Conservation (phyloP, 2,888 invertebrate species). For the Margaritifera margaritifera region DNA sequence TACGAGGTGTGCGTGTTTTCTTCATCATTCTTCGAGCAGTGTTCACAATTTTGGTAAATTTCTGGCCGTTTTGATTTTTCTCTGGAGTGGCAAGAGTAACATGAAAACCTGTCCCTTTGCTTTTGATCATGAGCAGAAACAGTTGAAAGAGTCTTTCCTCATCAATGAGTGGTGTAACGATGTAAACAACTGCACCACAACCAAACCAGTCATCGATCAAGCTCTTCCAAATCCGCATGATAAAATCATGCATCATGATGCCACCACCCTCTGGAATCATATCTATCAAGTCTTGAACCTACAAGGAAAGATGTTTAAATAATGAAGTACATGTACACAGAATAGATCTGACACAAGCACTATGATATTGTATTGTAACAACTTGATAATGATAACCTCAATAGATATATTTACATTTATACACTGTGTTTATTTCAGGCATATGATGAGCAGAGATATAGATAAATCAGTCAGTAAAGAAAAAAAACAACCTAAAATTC, state of each 20-base stretch:
- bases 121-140: constrained; percentile 63
- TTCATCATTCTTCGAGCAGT: constrained; percentile 62
- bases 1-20: constrained; percentile 57
- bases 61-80: constrained; percentile 54
- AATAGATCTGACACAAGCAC: background rate
- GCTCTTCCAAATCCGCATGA: constrained; percentile 66
- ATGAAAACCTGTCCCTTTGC: constrained; percentile 64
- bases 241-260: constrained; percentile 66
- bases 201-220: constrained; percentile 67
- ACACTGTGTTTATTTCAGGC: too few relatives aligned
- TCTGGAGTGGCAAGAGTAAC: constrained; percentile 60
- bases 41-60: constrained; percentile 60
- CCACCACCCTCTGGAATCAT: constrained; percentile 67
- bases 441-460: background rate
- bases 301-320: constrained; percentile 13
- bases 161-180: constrained; percentile 67
- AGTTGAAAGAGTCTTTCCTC: constrained; percentile 64
- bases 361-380: too few relatives aligned
- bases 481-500: too few relatives aligned
- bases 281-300: constrained; percentile 66
- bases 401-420: too few relatives aligned
- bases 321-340: background rate
- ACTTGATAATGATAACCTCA: too few relatives aligned
- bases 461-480: too few relatives aligned
- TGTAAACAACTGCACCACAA: constrained; percentile 60